These are phyloP conservation scores for Synergus umbraculus DNA, from an alignment of 2,888 invertebrate species.

Conservation along the genomic window DNA sequence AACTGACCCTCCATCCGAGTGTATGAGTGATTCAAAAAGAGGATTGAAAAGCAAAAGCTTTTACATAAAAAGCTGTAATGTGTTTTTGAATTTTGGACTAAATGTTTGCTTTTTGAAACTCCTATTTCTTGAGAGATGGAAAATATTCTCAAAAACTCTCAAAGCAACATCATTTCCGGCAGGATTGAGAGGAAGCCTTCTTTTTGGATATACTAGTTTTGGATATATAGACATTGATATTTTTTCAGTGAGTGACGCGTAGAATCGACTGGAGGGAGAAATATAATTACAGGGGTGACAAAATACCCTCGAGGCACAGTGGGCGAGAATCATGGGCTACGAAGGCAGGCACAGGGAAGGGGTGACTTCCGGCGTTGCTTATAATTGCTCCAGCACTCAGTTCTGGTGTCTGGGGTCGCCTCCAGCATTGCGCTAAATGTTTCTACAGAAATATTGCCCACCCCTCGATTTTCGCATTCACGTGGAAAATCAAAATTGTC, in stretches of 20 bases:
- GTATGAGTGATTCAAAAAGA: constrained; percentile 5
- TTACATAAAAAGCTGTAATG: background rate
- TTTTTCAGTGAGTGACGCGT: constrained; percentile 54
- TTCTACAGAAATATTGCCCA: constrained; percentile 60
- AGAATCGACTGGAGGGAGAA: constrained; percentile 65
- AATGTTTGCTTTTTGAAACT: background rate
- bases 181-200: constrained; percentile 29
- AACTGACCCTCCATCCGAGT: constrained; percentile 14
- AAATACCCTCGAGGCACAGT: constrained; percentile 60
- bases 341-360: constrained; percentile 59
- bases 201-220: constrained; percentile 9
- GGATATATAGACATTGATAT: constrained; percentile 61
- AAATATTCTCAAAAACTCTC: background rate
- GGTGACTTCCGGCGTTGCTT: constrained; percentile 64
- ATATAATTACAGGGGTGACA: constrained; percentile 73
- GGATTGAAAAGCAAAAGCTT: background rate
- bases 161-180: constrained; percentile 19
- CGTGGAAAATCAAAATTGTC: background rate
- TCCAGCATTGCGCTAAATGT: constrained; percentile 66
- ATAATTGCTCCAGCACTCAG: constrained; percentile 65
- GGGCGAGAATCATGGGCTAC: constrained; percentile 16
- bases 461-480: constrained; percentile 38
- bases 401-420: constrained; percentile 61
- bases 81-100: background rate
- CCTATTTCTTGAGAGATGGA: background rate